phyloP scores from a whole-genome alignment of 1,140 invertebrate species.

The Drosophila arizonae region DNA sequence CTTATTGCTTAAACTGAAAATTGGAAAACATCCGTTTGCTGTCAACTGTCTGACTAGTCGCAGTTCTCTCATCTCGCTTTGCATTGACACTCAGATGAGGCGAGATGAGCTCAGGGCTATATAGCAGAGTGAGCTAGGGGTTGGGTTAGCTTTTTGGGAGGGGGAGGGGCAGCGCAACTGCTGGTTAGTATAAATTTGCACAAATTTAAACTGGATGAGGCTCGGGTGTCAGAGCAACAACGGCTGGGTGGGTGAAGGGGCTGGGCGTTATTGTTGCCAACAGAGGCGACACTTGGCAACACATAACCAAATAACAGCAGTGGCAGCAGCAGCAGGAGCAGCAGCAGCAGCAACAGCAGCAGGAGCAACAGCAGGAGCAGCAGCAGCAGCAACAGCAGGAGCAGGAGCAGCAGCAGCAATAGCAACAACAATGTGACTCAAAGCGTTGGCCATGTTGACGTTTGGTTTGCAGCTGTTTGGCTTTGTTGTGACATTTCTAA shows the following conservation, averaged over 20 bases:
- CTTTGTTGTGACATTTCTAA: slow-evolving; percentile 80
- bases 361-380: background rate
- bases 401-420: too few species aligned
- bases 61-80: slow-evolving; percentile 38
- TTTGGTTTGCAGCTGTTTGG: slow-evolving; percentile 71
- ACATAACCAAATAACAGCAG: slow-evolving; percentile 28
- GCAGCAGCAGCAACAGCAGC: slow-evolving; percentile 15
- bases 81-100: slow-evolving; percentile 33
- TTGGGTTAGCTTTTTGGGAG: background rate
- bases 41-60: slow-evolving; percentile 30
- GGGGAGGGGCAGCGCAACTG: background rate
- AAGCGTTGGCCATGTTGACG: slow-evolving; percentile 55
- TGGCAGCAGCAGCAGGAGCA: background rate
- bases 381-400: slow-evolving; percentile 5
- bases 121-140: background rate
- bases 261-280: slow-evolving; percentile 17
- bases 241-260: background rate
- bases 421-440: slow-evolving; percentile 24
- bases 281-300: slow-evolving; percentile 48
- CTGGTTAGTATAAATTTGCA: slow-evolving; percentile 60
- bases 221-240: background rate
- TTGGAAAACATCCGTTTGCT: slow-evolving; percentile 45
- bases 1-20: slow-evolving; percentile 64
- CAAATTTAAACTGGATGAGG: slow-evolving; percentile 37
- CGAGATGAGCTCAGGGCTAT: background rate